Percentiles rank a stretch among this genome's conserved stretches.
Evolutionary conservation across 1,140 invertebrate species (phyloP).

Genomic region (Drosophila rufa): DNA sequence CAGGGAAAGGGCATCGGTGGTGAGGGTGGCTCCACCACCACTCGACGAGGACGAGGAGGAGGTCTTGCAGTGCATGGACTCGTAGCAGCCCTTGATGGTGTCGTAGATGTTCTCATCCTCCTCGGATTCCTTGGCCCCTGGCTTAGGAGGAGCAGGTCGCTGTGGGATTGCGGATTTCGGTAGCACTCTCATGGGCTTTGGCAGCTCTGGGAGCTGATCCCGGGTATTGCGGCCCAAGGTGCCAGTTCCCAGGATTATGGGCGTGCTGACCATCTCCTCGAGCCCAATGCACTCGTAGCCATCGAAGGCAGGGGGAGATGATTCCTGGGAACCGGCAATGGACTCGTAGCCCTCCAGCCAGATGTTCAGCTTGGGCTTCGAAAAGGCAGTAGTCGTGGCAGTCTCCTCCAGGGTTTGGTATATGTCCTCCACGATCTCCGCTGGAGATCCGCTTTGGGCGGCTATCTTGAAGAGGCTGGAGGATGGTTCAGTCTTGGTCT

Average conservation of each 20-base stretch:
- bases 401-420: slow-evolving; percentile 77
- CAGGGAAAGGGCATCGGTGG: slow-evolving; percentile 75
- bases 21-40: slow-evolving; percentile 30
- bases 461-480: slow-evolving; percentile 64
- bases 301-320: slow-evolving; percentile 32
- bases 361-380: slow-evolving; percentile 28
- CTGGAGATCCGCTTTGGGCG: slow-evolving; percentile 10
- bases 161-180: slow-evolving; percentile 53
- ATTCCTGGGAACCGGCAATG: slow-evolving; percentile 69
- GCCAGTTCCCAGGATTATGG: slow-evolving; percentile 23
- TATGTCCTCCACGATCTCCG: slow-evolving; percentile 60
- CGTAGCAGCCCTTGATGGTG: slow-evolving; percentile 86
- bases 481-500: slow-evolving; percentile 66
- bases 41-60: slow-evolving; percentile 15
- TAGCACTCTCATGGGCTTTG: slow-evolving; percentile 75
- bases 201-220: slow-evolving; percentile 74
- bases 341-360: slow-evolving; percentile 81
- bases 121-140: slow-evolving; percentile 52
- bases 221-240: slow-evolving; percentile 72
- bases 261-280: slow-evolving; percentile 23
- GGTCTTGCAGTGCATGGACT: slow-evolving; percentile 60
- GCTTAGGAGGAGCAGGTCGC: slow-evolving; percentile 63
- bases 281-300: slow-evolving; percentile 75
- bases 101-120: slow-evolving; percentile 87
- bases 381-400: background rate